A percentile compares a stretch with the other conserved stretches of the same genome.
These are phyloP conservation scores for Elmis aenea DNA, from an alignment of 2,888 invertebrate genomes.

Conservation along the genomic window DNA sequence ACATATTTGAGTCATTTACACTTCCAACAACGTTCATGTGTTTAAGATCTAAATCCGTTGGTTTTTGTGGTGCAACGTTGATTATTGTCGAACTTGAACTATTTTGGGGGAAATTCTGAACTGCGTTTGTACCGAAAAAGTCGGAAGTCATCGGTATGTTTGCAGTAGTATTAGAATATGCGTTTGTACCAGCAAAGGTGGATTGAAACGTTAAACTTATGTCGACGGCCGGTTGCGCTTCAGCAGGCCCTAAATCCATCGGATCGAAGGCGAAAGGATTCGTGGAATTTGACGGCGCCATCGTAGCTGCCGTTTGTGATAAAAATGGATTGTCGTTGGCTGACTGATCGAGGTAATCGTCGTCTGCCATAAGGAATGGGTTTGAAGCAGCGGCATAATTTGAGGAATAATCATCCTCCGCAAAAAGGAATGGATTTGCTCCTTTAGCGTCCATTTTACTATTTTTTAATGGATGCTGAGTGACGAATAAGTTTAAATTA, in stretches of 20 bases:
- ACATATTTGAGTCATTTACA: constrained; percentile 17
- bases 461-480: too few species aligned
- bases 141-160: constrained; percentile 18
- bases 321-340: constrained; percentile 67
- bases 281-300: constrained; percentile 44
- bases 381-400: constrained; percentile 55
- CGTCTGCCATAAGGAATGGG: constrained; percentile 62
- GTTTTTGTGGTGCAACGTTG: constrained; percentile 38
- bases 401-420: constrained; percentile 59
- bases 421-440: constrained; percentile 78
- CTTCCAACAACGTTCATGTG: constrained; percentile 36
- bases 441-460: constrained; percentile 43
- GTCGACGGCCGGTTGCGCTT: constrained; percentile 28
- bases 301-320: constrained; percentile 42
- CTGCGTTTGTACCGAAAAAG: constrained; percentile 16
- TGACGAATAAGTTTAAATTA: constrained; percentile 49
- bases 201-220: constrained; percentile 8
- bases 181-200: constrained; percentile 6
- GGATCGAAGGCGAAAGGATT: constrained; percentile 62
- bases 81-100: constrained; percentile 16
- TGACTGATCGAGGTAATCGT: constrained; percentile 34
- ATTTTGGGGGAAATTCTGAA: constrained; percentile 43
- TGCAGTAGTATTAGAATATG: constrained; percentile 13
- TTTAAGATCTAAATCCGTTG: constrained; percentile 44
- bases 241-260: constrained; percentile 41